Evolutionary conservation across 2,113 vertebrate genomes (phyloP), one percentile per base, ranked within the genome.

Genomic region (Eira barbara): DNA sequence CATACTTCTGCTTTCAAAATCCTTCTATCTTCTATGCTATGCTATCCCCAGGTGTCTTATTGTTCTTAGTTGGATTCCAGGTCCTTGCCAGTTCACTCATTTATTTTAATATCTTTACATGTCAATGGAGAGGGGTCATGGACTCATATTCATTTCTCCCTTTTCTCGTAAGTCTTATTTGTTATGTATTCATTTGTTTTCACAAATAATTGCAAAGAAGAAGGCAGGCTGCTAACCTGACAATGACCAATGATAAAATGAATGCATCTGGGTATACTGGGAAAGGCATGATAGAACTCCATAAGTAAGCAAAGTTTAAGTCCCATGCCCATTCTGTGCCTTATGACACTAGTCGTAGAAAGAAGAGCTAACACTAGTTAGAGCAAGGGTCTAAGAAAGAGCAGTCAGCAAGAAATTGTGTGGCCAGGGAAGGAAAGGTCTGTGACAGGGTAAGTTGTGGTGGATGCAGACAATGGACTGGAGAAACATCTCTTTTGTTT

Each of bases 171-270:
- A 82, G 52, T 71, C 20, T 85, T 63, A 67, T 6, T 95, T 89
- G 34, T 59, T 65, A 67, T 74, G 79, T 86, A 92, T 57, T 81
- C 57, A 80, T 69, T 91, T 96, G 39, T 86, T 91, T 82, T 91
- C 20, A 89, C 55, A 93, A 80, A 76, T 47, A 49, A 14, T 87
- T 78, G 87, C 39, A 78, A 88, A 80, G 34, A 93, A 74, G 8
- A 82, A 65, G 14, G 4, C 36, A 91, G 80, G 42, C 17, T 97
- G 59, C 8, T 81, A 74, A 45, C 25, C 2, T 69, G 27, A 34
- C 10, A 85, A 42, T 31, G 71, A 89, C 49, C 9, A 78, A 31
- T 10, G 61, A 18, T 55, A 8, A 91, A 93, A 69, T 80, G 25
- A 96, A 61, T 61, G 2, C 6, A 61, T 0, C 0, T 61, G 18